phyloP scores from a whole-genome alignment of 64 coral and sea anemone species.

The Montipora cactus region DNA sequence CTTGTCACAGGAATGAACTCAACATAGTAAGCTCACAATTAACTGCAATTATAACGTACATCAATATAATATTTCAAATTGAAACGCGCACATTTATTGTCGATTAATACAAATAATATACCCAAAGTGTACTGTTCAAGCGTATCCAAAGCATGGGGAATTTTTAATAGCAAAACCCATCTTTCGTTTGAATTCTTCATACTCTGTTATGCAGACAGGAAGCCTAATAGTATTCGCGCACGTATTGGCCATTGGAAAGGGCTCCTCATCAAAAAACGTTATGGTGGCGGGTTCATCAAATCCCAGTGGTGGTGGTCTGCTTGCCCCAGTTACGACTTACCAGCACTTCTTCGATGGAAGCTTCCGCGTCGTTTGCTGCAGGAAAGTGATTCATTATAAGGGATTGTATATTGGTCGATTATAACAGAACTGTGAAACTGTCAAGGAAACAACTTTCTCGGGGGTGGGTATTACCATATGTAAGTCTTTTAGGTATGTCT shows the following conservation, averaged over 20 bases:
- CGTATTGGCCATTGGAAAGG: background rate
- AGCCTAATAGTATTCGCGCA: background rate
- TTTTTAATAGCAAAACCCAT: slow-evolving; percentile 1
- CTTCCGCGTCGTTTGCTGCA: background rate
- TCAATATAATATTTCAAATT: background rate
- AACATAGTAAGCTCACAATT: background rate
- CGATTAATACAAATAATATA: background rate
- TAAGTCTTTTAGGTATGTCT: no score
- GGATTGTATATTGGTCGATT: background rate
- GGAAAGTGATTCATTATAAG: slow-evolving; percentile 14
- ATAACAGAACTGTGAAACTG: background rate
- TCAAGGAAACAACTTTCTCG: background rate
- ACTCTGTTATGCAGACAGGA: background rate
- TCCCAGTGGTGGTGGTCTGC: background rate
- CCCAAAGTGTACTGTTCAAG: background rate
- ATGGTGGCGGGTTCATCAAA: background rate
- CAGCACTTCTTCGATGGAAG: slow-evolving; percentile 1
- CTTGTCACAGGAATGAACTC: background rate
- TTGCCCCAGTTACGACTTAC: background rate
- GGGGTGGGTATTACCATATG: no score
- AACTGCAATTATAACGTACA: slow-evolving; percentile 1
- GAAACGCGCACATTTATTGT: background rate
- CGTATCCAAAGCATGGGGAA: slow-evolving; percentile 10
- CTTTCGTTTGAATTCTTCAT: slow-evolving; percentile 3
- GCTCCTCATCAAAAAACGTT: background rate